These are phyloP conservation scores for Habroteleia sp. DNA, from an alignment of 2,888 invertebrate species.

Conservation along the genomic window DNA sequence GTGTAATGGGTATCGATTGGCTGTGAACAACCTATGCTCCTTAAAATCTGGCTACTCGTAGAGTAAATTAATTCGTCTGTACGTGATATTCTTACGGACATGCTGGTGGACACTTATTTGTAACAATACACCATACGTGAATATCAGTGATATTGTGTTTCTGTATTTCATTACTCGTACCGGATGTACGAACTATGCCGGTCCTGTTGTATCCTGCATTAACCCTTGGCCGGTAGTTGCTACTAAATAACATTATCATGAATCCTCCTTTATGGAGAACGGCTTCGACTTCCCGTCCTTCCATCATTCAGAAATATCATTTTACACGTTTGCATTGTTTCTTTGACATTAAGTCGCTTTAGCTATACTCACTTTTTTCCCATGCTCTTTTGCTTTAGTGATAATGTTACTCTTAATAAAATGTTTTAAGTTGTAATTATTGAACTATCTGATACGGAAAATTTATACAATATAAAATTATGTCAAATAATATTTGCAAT, in stretches of 20 bases:
- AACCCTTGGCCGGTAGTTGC: constrained; percentile 59
- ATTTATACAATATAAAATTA: no score
- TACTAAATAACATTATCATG: constrained; percentile 60
- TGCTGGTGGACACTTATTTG: constrained; percentile 64
- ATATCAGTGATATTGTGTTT: constrained; percentile 78
- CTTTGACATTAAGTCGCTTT: constrained; percentile 27
- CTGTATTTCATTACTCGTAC: constrained; percentile 78
- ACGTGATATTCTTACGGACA: constrained; percentile 69
- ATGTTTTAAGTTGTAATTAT: no score
- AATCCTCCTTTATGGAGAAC: constrained; percentile 69
- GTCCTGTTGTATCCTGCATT: constrained; percentile 68
- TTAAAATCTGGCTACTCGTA: constrained; percentile 26
- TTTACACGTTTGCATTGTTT: constrained; percentile 67
- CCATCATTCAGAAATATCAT: constrained; percentile 74
- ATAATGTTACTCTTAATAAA: background rate
- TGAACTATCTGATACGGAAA: no score
- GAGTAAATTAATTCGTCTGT: constrained; percentile 58
- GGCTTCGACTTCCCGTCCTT: constrained; percentile 72
- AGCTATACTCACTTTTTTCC: constrained; percentile 8
- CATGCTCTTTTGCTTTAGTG: background rate
- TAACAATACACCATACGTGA: constrained; percentile 74
- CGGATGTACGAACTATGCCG: constrained; percentile 71
- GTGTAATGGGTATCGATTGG: constrained; percentile 24
- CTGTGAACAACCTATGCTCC: constrained; percentile 11
- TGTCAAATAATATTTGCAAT: no score